A percentile compares a stretch with the other conserved stretches of the same genome.
phyloP scores from a whole-genome alignment of 2,888 invertebrate genomes.

The Xanthorhoe designata region DNA sequence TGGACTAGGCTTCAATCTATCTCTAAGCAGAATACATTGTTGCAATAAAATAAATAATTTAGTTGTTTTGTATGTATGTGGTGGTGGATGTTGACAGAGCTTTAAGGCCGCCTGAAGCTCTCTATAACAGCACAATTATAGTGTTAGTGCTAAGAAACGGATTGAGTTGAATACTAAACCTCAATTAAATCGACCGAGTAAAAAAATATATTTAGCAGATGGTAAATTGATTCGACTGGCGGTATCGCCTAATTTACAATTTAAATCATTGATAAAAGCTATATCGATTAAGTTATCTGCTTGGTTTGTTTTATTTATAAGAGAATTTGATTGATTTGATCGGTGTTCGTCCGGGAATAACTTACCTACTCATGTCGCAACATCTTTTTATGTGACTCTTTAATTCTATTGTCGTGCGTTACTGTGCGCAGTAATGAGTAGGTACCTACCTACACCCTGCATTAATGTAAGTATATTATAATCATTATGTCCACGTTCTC shows the following conservation, averaged over 20 bases:
- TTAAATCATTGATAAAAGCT: slow-evolving; percentile 17
- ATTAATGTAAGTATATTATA: too few relatives aligned
- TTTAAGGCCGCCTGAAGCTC: too few relatives aligned
- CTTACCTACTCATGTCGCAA: neutral
- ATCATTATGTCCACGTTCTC: too few relatives aligned
- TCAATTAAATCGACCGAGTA: neutral
- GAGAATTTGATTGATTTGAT: slow-evolving; percentile 4
- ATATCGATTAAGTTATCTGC: slow-evolving; percentile 8
- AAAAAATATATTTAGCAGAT: slow-evolving; percentile 6
- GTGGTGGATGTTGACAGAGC: too few relatives aligned
- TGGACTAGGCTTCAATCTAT: neutral
- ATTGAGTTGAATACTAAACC: neutral
- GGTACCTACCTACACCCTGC: too few relatives aligned
- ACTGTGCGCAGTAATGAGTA: too few relatives aligned
- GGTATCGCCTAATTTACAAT: slow-evolving; percentile 17
- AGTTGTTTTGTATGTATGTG: neutral
- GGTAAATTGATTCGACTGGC: slow-evolving; percentile 8
- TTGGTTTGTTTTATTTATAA: slow-evolving; percentile 10
- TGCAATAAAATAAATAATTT: neutral
- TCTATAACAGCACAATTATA: too few relatives aligned
- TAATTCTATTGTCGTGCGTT: too few relatives aligned
- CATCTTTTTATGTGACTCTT: neutral
- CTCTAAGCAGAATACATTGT: neutral
- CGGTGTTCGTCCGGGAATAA: neutral
- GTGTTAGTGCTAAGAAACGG: neutral